A percentile compares a stretch with the other conserved stretches of the same genome.
phyloP scores from a whole-genome alignment of 2,888 invertebrate genomes.

The Melieria picta region DNA sequence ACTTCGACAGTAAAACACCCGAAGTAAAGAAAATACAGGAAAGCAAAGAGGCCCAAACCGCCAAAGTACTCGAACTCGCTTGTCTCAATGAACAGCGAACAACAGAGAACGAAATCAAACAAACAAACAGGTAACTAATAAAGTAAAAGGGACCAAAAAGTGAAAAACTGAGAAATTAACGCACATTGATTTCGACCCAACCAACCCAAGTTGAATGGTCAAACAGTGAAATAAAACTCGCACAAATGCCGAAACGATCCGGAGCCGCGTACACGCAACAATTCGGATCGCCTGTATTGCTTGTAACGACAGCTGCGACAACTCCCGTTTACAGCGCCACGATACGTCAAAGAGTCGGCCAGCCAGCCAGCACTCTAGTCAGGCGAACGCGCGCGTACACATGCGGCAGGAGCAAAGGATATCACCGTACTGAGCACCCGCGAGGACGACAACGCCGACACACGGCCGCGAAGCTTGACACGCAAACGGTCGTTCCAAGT shows the following conservation, averaged over 20 bases:
- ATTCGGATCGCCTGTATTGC: neutral
- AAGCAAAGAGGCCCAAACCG: no score
- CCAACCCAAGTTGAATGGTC: neutral
- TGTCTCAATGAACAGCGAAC: no score
- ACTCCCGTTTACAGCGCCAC: neutral
- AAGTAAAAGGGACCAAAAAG: no score
- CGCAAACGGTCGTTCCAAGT: neutral
- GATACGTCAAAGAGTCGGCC: neutral
- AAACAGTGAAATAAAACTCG: neutral
- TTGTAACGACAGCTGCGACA: neutral
- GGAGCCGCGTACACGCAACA: neutral
- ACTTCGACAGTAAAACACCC: no score
- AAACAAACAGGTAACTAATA: no score
- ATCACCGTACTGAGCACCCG: constrained; percentile 15
- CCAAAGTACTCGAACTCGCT: no score
- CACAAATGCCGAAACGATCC: neutral
- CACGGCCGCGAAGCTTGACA: constrained; percentile 9
- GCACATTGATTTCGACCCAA: no score
- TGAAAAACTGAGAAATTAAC: no score
- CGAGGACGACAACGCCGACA: constrained; percentile 1
- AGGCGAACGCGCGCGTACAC: constrained; percentile 9
- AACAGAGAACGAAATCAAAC: no score
- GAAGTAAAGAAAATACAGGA: no score
- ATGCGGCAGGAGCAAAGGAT: constrained; percentile 14
- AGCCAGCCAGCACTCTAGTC: neutral